Conservation (phyloP, 2,797 vertebrate genomes). For the Spheniscus humboldti region DNA sequence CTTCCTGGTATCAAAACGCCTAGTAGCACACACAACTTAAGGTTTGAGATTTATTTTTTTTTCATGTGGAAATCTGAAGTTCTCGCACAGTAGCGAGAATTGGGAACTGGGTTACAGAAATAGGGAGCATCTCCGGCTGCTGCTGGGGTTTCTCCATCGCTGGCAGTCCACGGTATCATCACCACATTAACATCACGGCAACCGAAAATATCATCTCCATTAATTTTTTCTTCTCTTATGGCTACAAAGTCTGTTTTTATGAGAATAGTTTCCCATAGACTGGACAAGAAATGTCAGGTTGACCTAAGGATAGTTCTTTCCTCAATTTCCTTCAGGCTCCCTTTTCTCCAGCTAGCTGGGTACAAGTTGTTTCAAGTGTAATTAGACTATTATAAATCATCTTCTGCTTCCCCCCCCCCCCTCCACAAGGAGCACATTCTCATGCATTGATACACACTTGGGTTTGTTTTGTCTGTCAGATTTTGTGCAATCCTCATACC, state of each 20-base stretch:
- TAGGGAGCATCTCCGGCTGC: not conserved
- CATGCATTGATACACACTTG: not conserved
- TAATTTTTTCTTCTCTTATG: not conserved
- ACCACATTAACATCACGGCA: not conserved
- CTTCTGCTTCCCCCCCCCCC: not conserved
- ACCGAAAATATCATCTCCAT: not conserved
- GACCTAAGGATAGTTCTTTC: conserved; percentile 27
- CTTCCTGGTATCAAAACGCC: not conserved
- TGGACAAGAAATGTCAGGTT: conserved; percentile 44
- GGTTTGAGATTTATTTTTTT: too few species aligned
- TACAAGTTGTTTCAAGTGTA: conserved; percentile 1
- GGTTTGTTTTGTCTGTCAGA: not conserved
- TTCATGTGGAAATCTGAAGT: not conserved
- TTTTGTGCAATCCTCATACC: not conserved
- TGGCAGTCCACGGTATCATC: not conserved
- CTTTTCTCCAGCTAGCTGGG: not conserved
- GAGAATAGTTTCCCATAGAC: not conserved
- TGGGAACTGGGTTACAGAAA: not conserved
- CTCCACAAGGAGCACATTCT: not conserved
- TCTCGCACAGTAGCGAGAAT: fast-evolving
- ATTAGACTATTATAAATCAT: not conserved
- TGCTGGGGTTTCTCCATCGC: not conserved
- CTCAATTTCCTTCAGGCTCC: not conserved
- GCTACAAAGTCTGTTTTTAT: not conserved
- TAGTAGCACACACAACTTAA: not conserved